phyloP scores from a whole-genome alignment of 2,888 invertebrate genomes.

The Boloria selene region DNA sequence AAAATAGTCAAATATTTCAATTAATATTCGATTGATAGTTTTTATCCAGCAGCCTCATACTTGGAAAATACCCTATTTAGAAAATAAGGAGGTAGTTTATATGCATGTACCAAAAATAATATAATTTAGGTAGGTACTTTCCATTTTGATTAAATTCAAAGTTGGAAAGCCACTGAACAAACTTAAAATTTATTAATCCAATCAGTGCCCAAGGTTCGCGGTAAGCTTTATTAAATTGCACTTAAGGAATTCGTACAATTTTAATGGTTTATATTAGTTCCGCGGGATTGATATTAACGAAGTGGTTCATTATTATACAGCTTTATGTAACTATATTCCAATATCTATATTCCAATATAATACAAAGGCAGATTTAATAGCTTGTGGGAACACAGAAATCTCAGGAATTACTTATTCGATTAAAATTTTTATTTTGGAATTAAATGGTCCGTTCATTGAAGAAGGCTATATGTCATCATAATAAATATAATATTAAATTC shows the following conservation, averaged over 20 bases:
- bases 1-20: too few species aligned
- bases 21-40: too few species aligned
- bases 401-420: too few species aligned
- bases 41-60: too few species aligned
- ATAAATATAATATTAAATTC: too few species aligned
- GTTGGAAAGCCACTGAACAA: conserved; percentile 23
- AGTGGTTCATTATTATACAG: not conserved
- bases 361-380: too few species aligned
- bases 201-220: conserved; percentile 26
- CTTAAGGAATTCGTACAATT: conserved; percentile 26
- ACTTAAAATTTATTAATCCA: conserved; percentile 35
- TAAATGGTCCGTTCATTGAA: too few species aligned
- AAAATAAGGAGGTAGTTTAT: not conserved
- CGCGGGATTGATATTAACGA: not conserved
- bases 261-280: conserved; percentile 26
- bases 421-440: too few species aligned
- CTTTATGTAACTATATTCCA: not conserved
- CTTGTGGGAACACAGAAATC: too few species aligned
- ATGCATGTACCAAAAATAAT: conserved; percentile 3
- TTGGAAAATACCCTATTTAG: too few species aligned
- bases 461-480: too few species aligned
- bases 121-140: conserved; percentile 14
- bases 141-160: conserved; percentile 23
- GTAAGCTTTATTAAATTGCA: conserved; percentile 33
- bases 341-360: too few species aligned